These are phyloP conservation scores for Bombus haemorrhoidalis DNA, from an alignment of 1,140 invertebrate genomes.

Conservation along the genomic window DNA sequence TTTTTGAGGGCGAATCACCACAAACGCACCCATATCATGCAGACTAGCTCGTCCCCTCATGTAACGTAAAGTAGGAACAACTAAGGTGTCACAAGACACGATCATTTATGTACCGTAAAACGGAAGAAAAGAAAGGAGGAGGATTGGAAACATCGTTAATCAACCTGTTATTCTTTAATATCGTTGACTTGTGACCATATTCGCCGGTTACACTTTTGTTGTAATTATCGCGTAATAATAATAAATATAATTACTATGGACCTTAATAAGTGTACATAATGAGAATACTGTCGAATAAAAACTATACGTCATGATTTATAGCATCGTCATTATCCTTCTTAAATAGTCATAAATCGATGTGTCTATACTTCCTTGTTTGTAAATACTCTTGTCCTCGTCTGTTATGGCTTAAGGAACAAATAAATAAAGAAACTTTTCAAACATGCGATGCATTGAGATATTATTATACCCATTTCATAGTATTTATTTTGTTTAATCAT, in stretches of 20 bases:
- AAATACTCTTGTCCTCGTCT: not conserved
- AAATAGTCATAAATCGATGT: not conserved
- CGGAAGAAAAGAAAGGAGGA: not conserved
- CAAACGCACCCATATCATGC: constrained; percentile 82
- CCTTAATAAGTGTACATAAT: constrained; percentile 79
- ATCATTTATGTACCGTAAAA: constrained; percentile 23
- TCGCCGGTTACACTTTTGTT: constrained; percentile 73
- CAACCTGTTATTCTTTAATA: constrained; percentile 68
- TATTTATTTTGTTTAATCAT: not conserved
- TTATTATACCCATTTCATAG: not conserved
- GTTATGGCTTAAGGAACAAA: not conserved
- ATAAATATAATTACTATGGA: constrained; percentile 78
- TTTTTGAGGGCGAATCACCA: constrained; percentile 87
- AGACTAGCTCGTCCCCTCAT: constrained; percentile 71
- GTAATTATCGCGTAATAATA: constrained; percentile 80
- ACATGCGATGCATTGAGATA: no score
- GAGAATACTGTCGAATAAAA: constrained; percentile 81
- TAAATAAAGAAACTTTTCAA: not conserved
- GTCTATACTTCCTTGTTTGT: not conserved
- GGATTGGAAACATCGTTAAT: constrained; percentile 47
- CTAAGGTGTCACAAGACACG: not conserved
- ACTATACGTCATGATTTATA: constrained; percentile 73
- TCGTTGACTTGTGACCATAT: constrained; percentile 57
- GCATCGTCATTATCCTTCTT: constrained; percentile 6
- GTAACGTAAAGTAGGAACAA: constrained; percentile 51